Percentiles rank a stretch among this genome's conserved stretches.
Conservation (phyloP, 1,140 invertebrate species). For the Lordiphosa stackelbergi region DNA sequence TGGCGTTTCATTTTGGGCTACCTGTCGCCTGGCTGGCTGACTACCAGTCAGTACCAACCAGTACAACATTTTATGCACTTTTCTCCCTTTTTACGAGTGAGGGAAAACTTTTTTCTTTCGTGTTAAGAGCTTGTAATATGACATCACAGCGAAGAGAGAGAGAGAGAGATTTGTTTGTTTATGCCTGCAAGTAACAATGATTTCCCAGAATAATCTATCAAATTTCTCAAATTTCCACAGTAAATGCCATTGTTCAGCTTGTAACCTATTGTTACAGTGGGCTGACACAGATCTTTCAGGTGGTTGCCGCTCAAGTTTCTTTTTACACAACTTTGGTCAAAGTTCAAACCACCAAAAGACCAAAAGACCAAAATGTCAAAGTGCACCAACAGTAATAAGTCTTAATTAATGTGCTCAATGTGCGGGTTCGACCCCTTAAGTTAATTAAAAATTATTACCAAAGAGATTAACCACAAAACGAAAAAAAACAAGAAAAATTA, state of each 20-base stretch:
- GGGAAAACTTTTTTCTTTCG: background rate
- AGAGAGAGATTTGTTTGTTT: constrained; percentile 3
- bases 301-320: no score
- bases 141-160: constrained; percentile 5
- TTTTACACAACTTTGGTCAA: background rate
- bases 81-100: background rate
- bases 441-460: constrained; percentile 26
- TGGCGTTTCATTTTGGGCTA: background rate
- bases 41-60: background rate
- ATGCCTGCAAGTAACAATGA: constrained; percentile 9
- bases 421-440: constrained; percentile 14
- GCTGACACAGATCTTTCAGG: no score
- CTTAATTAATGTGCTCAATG: constrained; percentile 8
- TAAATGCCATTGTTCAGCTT: no score
- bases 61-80: constrained; percentile 13
- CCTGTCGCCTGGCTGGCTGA: constrained; percentile 9
- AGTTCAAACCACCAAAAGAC: constrained; percentile 2
- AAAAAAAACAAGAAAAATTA: constrained; percentile 8
- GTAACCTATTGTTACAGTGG: no score
- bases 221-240: no score
- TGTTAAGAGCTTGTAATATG: constrained; percentile 15
- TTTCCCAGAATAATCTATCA: constrained; percentile 1
- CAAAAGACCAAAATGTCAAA: background rate
- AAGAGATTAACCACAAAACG: constrained; percentile 19
- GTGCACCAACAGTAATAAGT: constrained; percentile 3